phyloP scores from a whole-genome alignment of 2,113 vertebrate genomes.

The Bubo bubo region DNA sequence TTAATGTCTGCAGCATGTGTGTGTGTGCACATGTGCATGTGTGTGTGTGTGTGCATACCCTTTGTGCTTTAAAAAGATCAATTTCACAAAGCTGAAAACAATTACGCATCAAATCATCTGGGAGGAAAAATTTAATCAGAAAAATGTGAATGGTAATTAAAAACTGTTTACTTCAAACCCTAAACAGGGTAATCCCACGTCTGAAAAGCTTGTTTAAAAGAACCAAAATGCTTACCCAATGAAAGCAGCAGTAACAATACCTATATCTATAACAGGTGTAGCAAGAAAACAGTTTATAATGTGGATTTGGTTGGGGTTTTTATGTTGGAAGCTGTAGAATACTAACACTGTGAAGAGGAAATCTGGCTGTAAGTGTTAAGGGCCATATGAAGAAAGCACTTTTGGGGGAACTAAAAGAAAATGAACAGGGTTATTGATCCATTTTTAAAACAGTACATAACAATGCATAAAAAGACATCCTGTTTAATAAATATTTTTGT shows the following conservation, averaged over 20 bases:
- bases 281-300: neutral
- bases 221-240: neutral
- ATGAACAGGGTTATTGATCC: neutral
- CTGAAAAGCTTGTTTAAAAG: neutral
- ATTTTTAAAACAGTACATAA: neutral
- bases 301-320: neutral
- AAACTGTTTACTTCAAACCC: conserved; percentile 29
- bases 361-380: neutral
- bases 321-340: neutral
- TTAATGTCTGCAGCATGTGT: neutral
- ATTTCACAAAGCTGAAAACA: neutral
- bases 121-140: conserved; percentile 40
- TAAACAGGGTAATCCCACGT: neutral
- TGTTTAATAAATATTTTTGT: neutral
- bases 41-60: neutral
- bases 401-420: neutral
- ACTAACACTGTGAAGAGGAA: neutral
- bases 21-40: neutral
- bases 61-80: neutral
- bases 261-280: neutral
- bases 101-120: neutral
- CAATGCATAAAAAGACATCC: neutral
- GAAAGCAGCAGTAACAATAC: neutral
- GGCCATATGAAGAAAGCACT: neutral
- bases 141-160: conserved; percentile 51